Base-by-base conservation (phyloP, 2,888 invertebrate genomes). In the Isotomurus palustris region DNA sequence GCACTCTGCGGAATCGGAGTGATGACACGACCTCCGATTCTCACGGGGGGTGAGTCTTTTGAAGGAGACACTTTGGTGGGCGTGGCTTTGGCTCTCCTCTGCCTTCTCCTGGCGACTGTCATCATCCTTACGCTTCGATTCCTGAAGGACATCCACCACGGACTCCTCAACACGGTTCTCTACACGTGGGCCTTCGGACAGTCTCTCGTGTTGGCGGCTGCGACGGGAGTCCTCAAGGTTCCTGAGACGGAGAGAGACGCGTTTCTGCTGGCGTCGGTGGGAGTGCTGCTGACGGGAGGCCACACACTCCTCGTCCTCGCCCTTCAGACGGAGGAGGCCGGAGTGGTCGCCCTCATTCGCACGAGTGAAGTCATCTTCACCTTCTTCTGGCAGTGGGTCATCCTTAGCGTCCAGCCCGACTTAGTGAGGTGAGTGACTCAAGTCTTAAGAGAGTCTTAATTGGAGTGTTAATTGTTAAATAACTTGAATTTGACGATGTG, bases 311-410 rank as follows among this genome's bases (percentile, higher is more conserved):
- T 63, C 36, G 92, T 92, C n/a, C 79, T 90, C 73, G 88, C 92
- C 1, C 77, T 92, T 64, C 91, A 91, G 75, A 81, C 88, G 75
- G 92, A 93, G 73, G 90, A 92, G 76, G 92, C 91, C 3, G 91
- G 91, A 0, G 90, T 91, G 21, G 91, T 92, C 2, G 88, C 92
- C 1, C 88, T 92, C 64, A 90, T 91, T 14, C 81, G 92, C 25
- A 90, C 91, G 54, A 88, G 88, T 10, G 91, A 91, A 74, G 91
- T 92, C 68, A 88, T 91, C 2, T 91, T 91, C 77, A 91, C 91
- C 2, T 92, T 92, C 73, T 79, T 91, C 61, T 91, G 91, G 91
- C 91, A 92, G 76, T 61, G 53, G 56, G 29, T 63, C 10, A 54
- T 66, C 27, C 41, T 61, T 19, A 29, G 45, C 6, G 52, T 58